Evolutionary conservation across 2,113 vertebrate genomes (phyloP), one percentile per base, ranked within the genome.

Genomic region (Oryctolagus cuniculus): DNA sequence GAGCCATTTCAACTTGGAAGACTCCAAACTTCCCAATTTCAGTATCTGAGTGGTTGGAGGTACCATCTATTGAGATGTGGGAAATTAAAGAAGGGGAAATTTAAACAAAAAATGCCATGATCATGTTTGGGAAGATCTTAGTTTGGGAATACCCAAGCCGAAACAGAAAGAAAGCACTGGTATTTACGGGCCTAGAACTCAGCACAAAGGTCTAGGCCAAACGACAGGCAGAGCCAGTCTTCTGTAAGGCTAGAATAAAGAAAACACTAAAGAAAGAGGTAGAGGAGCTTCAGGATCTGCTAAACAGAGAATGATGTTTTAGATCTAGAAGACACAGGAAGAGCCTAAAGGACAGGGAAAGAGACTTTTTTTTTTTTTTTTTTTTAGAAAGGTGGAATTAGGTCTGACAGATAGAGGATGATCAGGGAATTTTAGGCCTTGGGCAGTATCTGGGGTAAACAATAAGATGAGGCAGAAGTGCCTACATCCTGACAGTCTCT

Each of bases 241-340:
- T 80, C 75, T 36, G 44, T 44, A 44, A 85, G 55, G 55, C 15
- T 63, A 19, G 21, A 73, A 51, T 64, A 27, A 90, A 79, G 70
- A 74, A 95, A 94, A 90, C 10, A 67, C 36, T 75, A 24, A n/a
- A 34, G 72, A 79, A 67, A 78, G 16, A 92, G n/a, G 4, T 21
- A 29, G 6, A 72, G 16, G 21, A 49, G 15, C 10, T 13, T 9
- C 74, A 70, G 67, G 69, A 69, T 80, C 29, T 75, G n/a, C 1
- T 80, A 19, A 70, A 61, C 55, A 44, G 38, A n/a, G 79, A 72
- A 89, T 34, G 10, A 36, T n/a, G 4, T 19, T 69, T 66, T 81
- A 64, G 10, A 83, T 81, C 67, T 53, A 36, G 15, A 82, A 86
- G 7, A 64, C 21, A 61, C 0, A 16, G 72, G 7, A 61, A 81